A percentile compares a stretch with the other conserved stretches of the same genome.
These are phyloP conservation scores for Electrona antarctica DNA, from an alignment of 2,113 vertebrate genomes.

Conservation along the genomic window DNA sequence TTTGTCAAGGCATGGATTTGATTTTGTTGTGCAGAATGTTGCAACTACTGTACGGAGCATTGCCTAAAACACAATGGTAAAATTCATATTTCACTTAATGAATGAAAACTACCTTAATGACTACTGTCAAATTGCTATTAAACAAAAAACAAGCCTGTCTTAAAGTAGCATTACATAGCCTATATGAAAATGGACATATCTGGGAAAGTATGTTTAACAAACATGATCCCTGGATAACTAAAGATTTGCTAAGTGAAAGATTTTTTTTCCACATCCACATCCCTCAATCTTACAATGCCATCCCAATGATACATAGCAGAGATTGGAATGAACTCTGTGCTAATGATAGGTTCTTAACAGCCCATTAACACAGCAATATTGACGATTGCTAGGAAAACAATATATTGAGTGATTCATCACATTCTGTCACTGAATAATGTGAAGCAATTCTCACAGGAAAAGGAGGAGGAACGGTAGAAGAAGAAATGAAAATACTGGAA, in stretches of 20 bases:
- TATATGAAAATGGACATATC: neutral
- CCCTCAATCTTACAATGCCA: constrained; percentile 8
- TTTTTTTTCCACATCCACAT: neutral
- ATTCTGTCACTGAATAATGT: constrained; percentile 11
- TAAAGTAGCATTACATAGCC: no score
- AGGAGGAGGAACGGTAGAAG: constrained; percentile 14
- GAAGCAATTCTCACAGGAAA: constrained; percentile 27
- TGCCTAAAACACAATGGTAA: neutral
- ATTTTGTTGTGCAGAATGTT: no score
- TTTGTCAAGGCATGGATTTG: no score
- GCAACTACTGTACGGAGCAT: no score
- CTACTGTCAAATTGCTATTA: neutral
- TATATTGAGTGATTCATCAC: constrained; percentile 28
- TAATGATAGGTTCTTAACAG: constrained; percentile 30
- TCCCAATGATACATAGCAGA: constrained; percentile 45
- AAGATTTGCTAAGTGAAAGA: neutral
- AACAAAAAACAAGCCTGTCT: neutral
- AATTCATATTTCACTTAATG: neutral
- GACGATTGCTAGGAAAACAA: constrained; percentile 56
- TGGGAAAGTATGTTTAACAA: neutral
- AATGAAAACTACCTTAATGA: neutral
- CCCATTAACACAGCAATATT: constrained; percentile 37
- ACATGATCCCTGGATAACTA: constrained; percentile 15
- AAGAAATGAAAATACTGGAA: constrained; percentile 8
- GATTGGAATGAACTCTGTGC: neutral